A percentile compares a stretch with the other conserved stretches of the same genome.
phyloP scores from a whole-genome alignment of 2,113 vertebrate species.

The Serinus canaria region DNA sequence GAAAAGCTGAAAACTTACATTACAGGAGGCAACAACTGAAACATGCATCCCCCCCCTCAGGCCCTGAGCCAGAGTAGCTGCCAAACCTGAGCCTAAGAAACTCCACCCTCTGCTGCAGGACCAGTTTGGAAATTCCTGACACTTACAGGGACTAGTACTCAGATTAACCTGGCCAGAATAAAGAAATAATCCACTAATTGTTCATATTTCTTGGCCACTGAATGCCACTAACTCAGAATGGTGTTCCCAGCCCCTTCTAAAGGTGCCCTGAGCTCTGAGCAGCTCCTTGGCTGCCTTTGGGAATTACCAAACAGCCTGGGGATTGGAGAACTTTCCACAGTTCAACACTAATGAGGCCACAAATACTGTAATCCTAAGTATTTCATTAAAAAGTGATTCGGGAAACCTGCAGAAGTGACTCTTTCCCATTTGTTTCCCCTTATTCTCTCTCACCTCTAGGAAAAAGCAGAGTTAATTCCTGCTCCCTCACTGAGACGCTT shows the following conservation, averaged over 20 bases:
- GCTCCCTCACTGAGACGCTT: background rate
- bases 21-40: constrained; percentile 26
- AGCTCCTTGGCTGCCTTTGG: background rate
- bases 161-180: background rate
- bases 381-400: constrained; percentile 15
- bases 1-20: background rate
- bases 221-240: background rate
- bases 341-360: constrained; percentile 15
- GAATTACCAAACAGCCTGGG: background rate
- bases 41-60: background rate
- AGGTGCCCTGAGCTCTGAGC: background rate
- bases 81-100: constrained; percentile 16
- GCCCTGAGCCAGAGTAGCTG: background rate
- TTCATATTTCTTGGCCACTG: background rate
- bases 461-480: constrained; percentile 35
- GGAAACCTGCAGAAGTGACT: background rate
- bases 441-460: background rate
- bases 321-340: background rate
- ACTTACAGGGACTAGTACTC: background rate
- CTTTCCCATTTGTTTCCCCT: background rate
- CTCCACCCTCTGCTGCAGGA: constrained; percentile 37
- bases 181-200: background rate
- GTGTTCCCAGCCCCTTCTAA: background rate
- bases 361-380: constrained; percentile 31
- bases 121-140: constrained; percentile 31